Evolutionary conservation across 1,140 invertebrate genomes (phyloP), one percentile per base, ranked within the genome.

Genomic region (Liolophura sinensis): DNA sequence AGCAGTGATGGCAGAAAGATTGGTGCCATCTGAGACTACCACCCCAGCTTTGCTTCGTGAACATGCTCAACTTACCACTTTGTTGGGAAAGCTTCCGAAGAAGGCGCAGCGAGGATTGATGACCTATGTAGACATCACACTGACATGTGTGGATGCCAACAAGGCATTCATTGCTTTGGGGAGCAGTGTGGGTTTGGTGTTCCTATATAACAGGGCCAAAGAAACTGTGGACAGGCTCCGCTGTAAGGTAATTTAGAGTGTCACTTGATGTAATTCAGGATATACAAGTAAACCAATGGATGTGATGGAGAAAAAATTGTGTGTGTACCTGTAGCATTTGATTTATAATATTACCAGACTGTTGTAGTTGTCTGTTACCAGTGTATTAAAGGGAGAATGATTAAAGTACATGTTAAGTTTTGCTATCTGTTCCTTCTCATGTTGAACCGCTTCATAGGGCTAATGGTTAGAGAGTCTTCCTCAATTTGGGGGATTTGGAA

Each of bases 81-180:
- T 95, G 59, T 86, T 95, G 27, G 89, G 91, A 71, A 88, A 90
- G 74, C 91, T 96, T 76, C 93, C 94, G 40, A 84, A 89, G 12
- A 90, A 90, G 78, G 88, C 91, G 55, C 91, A 93, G 81, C 90
- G 87, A 75, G 93, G 93, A 1, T 78, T 96, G 70, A 92, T 93
- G 48, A 75, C 65, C 84, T 89, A 88, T 60, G 88, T 90, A 78
- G 91, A 93, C 80, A 85, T 96, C 22, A 90, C 89, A 76, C 87
- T 95, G 52, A 95, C 92, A 12, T 94, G 93, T 78, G 86, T 96
- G n/a, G 92, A 93, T 85, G 90, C 88, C 18, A 86, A 92, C 24
- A 86, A 89, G 15, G 90, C 93, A 72, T 94, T 91, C 80, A 88
- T 97, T 65, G 92, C 91, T 6, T 80, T 97, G 48, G 94, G 93